Base-by-base conservation (phyloP, 2,888 invertebrate genomes). In the Drosophila fulvimacula region DNA sequence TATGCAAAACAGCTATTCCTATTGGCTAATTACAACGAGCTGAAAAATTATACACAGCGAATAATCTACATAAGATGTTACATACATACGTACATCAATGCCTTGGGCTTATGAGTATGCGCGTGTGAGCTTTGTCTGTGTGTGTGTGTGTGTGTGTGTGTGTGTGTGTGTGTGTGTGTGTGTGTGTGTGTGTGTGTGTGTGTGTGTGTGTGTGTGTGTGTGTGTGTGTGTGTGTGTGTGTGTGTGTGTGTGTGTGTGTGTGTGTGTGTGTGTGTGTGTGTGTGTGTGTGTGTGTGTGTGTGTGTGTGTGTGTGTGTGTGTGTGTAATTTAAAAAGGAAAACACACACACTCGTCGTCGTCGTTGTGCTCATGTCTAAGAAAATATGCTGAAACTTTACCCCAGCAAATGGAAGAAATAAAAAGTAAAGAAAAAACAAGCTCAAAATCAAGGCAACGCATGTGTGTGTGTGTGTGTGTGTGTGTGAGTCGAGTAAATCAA, bases 11-110 rank as follows among this genome's bases (percentile, higher is more conserved):
- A 70, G 76, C 89, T 76, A 79, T 89, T 89, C 89, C 88, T 84
- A 84, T 84, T 84, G 83, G 83, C 83, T 84, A 84, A 84, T 84
- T 84, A 84, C 89, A 75, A 70, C 78, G 68, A 70, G 68, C 74
- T 66, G 64, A 30, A 70, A 77, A 75, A 81, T 73, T 74, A 72
- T 72, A 72, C 76, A 70, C 85, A 70, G 68, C 70, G 70, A 87
- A 79, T 89, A 83, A 89, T 84, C 79, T 88, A 85, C 89, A 84
- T 81, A 77, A 76, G 80, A 76, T 76, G 68, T 68, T 36, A 19
- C 32, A 49, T 32, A 52, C 52, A 27, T 27, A 52, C 38, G 24
- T 34, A 66, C 76, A 76, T 76, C 76, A 75, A 70, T 76, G 69
- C 48, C 48, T 53, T 48, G 63, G 75, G 75, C 75, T 79, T 79